phyloP scores from a whole-genome alignment of 2,797 vertebrate species.

The Gymnothorax javanicus region DNA sequence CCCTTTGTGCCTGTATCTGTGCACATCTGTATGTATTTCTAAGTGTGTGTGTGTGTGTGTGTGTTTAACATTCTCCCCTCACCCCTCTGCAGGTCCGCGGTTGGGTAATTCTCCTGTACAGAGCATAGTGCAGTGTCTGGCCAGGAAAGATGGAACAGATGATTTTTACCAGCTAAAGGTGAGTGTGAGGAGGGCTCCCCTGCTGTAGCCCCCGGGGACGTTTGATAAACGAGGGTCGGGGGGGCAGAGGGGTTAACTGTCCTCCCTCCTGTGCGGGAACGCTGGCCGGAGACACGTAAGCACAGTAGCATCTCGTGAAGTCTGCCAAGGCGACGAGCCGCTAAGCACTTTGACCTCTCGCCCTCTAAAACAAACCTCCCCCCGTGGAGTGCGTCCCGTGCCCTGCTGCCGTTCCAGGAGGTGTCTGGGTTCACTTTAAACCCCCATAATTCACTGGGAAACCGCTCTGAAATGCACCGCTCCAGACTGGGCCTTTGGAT shows the following conservation, averaged over 20 bases:
- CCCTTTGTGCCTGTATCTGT: not conserved
- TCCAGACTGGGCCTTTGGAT: too few relatives aligned
- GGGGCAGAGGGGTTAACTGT: not conserved
- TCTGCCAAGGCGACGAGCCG: not conserved
- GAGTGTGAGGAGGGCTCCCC: slow-evolving; percentile 53
- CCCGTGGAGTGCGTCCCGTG: not conserved
- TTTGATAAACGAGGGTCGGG: too few relatives aligned
- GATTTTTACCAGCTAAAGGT: slow-evolving; percentile 99
- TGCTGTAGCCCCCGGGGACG: too few relatives aligned
- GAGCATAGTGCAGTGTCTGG: slow-evolving; percentile 98
- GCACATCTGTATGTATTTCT: not conserved
- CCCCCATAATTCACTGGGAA: slow-evolving; percentile 41
- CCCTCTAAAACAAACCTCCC: slow-evolving; percentile 46
- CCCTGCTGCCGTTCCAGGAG: not conserved
- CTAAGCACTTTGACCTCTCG: slow-evolving; percentile 56
- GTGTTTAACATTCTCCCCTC: slow-evolving; percentile 18
- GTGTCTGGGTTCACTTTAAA: slow-evolving; percentile 15
- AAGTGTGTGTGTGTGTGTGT: not conserved
- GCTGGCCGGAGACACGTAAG: not conserved
- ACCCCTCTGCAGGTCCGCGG: slow-evolving; percentile 83
- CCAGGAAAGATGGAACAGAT: slow-evolving; percentile 97
- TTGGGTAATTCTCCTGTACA: slow-evolving; percentile 98
- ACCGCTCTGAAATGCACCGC: not conserved
- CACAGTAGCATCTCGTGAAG: not conserved
- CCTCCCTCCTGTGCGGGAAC: not conserved